phyloP scores from a whole-genome alignment of 2,888 invertebrate species.

The Pterostichus niger region DNA sequence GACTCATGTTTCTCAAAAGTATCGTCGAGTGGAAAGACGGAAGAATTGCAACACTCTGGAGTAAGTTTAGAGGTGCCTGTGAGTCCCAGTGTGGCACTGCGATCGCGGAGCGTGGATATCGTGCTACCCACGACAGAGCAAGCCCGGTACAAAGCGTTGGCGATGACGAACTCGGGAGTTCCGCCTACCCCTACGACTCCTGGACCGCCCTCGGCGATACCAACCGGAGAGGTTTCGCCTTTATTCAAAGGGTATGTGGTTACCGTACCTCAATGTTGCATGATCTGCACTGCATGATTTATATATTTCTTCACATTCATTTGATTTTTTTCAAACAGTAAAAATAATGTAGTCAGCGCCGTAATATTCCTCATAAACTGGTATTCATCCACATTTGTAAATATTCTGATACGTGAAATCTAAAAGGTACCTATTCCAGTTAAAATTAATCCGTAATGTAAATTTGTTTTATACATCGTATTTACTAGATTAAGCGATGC shows the following conservation, averaged over 20 bases:
- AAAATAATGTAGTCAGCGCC: no score
- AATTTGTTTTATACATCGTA: no score
- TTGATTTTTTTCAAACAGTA: no score
- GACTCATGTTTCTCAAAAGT: slow-evolving; percentile 92
- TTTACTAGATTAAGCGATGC: not conserved
- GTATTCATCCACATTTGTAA: no score
- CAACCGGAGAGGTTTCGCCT: slow-evolving; percentile 69
- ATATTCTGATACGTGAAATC: no score
- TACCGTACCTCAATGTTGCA: slow-evolving; percentile 11
- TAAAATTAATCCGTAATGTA: no score
- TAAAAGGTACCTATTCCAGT: no score
- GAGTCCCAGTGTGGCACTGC: slow-evolving; percentile 81
- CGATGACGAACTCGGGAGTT: slow-evolving; percentile 80
- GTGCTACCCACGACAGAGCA: slow-evolving; percentile 92
- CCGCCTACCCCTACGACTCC: slow-evolving; percentile 70
- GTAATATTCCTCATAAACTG: no score
- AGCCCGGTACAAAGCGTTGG: slow-evolving; percentile 91
- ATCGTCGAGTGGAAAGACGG: slow-evolving; percentile 85
- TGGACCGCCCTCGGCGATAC: slow-evolving; percentile 67
- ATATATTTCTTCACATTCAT: slow-evolving; percentile 4
- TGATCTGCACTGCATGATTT: slow-evolving; percentile 28
- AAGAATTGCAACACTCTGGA: slow-evolving; percentile 83
- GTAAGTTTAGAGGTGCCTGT: slow-evolving; percentile 86
- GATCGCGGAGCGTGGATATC: slow-evolving; percentile 92
- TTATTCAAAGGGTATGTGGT: slow-evolving; percentile 76